A percentile compares a stretch with the other conserved stretches of the same genome.
phyloP scores from a whole-genome alignment of 1,140 invertebrate species.

The Bathynomus jamesi region DNA sequence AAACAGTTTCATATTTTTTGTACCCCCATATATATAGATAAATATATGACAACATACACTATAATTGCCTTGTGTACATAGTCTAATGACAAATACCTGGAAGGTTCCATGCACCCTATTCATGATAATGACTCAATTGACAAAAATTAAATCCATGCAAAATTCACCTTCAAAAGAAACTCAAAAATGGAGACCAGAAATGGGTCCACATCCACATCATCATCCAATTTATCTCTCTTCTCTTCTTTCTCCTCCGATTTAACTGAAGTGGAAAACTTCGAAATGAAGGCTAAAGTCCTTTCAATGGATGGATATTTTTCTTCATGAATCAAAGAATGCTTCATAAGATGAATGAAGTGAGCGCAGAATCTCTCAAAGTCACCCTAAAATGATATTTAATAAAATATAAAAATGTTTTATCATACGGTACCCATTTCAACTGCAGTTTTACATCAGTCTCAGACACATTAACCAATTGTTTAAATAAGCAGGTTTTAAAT shows the following conservation, averaged over 20 bases:
- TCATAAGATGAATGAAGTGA: neutral
- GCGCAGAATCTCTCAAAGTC: neutral
- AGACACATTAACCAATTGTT: too few relatives aligned
- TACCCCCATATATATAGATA: neutral
- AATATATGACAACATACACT: neutral
- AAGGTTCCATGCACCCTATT: neutral
- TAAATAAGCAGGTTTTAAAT: too few relatives aligned
- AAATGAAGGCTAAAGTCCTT: conserved; percentile 5
- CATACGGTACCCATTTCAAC: too few relatives aligned
- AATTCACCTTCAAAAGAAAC: conserved; percentile 3
- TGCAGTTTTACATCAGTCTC: too few relatives aligned
- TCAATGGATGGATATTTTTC: conserved; percentile 8
- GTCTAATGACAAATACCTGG: neutral
- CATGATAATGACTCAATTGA: neutral
- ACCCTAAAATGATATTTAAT: too few relatives aligned
- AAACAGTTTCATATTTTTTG: neutral
- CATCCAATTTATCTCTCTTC: conserved; percentile 1
- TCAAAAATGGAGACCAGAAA: conserved; percentile 9
- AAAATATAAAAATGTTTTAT: too few relatives aligned
- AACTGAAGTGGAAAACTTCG: conserved; percentile 4
- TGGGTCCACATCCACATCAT: conserved; percentile 13
- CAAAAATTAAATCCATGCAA: neutral
- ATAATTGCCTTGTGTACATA: neutral
- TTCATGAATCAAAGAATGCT: neutral
- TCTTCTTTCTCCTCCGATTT: conserved; percentile 5